Evolutionary conservation across 2,888 invertebrate genomes (phyloP).

Genomic region (Drosophila buzzatii): DNA sequence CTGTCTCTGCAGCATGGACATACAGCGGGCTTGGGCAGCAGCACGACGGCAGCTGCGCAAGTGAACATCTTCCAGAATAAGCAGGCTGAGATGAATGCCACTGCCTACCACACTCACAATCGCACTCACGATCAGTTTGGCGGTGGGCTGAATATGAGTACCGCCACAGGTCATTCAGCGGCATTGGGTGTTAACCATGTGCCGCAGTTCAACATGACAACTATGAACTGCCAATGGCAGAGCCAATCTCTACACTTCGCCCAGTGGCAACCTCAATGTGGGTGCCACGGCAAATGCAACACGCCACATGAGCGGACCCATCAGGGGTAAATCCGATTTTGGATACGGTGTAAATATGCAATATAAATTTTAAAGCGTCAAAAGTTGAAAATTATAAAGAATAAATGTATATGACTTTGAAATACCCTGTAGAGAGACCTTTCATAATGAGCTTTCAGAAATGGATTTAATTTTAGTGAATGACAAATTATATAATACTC

Average conservation of each 20-base stretch:
- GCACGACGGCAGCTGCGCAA: slow-evolving; percentile 56
- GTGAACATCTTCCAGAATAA: slow-evolving; percentile 68
- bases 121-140: slow-evolving; percentile 73
- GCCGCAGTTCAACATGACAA: slow-evolving; percentile 72
- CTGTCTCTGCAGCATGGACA: slow-evolving; percentile 70
- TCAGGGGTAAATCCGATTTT: slow-evolving; percentile 55
- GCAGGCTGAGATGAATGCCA: slow-evolving; percentile 62
- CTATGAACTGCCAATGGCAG: slow-evolving; percentile 61
- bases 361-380: slow-evolving; percentile 62
- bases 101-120: slow-evolving; percentile 68
- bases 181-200: slow-evolving; percentile 66
- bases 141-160: slow-evolving; percentile 66
- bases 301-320: slow-evolving; percentile 66
- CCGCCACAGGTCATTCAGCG: slow-evolving; percentile 68
- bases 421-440: background rate
- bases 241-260: slow-evolving; percentile 76
- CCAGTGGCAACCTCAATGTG: slow-evolving; percentile 66
- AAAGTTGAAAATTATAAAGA: background rate
- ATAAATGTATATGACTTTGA: background rate
- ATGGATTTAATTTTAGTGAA: too few relatives aligned
- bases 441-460: background rate
- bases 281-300: slow-evolving; percentile 72
- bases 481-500: too few relatives aligned
- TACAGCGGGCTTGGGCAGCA: slow-evolving; percentile 59
- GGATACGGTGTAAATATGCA: slow-evolving; percentile 61